Base-by-base conservation (phyloP, 2,113 vertebrate species). In the Labrus mixtus region DNA sequence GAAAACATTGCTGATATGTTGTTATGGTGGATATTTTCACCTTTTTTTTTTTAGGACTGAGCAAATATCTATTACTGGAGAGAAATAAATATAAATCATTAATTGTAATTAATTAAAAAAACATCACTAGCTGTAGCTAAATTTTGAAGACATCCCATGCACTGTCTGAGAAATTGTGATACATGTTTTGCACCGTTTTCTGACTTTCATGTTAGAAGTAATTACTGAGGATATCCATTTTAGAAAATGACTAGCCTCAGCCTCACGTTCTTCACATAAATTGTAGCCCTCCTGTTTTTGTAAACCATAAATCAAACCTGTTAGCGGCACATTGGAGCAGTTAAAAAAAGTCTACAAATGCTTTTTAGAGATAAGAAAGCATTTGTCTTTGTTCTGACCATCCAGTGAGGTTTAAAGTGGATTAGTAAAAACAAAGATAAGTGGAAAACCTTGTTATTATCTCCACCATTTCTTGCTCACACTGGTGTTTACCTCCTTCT, bases 401-500 rank as follows among this genome's bases (percentile, higher is more conserved):
- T 36, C 57, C n/a, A 12, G 2, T 41, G 39, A 2, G 15, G 1
- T 71, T 72, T 58, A 23, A 54, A 72, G 43, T 50, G 60, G 51
- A 51, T 33, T 59, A 2, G 43, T 61, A 17, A 37, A 55, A 68
- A 75, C n/a, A 76, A 20, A 51, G 8, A 53, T 11, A 1, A 16
- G 20, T 3, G 39, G 12, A 66, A 60, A 68, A 20, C 17, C n/a
- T 10, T 54, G 50, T 17, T 39, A 36, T 60, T 56, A 69, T 51
- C 57, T 63, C 0, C 25, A 71, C 11, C 16, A 63, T 19, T 33
- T 57, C 55, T 54, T 65, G 46, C 51, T 62, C 29, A 55, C 17
- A 8, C 15, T 16, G 23, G 8, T 78, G 46, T 78, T 80, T 68
- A 50, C 17, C 11, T 78, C 48, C 33, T 57, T 33, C 60, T 51